Percentiles rank a stretch among this genome's conserved stretches.
Evolutionary conservation across 2,113 vertebrate species (phyloP).

Genomic region (Oxygymnocypris stewartii): DNA sequence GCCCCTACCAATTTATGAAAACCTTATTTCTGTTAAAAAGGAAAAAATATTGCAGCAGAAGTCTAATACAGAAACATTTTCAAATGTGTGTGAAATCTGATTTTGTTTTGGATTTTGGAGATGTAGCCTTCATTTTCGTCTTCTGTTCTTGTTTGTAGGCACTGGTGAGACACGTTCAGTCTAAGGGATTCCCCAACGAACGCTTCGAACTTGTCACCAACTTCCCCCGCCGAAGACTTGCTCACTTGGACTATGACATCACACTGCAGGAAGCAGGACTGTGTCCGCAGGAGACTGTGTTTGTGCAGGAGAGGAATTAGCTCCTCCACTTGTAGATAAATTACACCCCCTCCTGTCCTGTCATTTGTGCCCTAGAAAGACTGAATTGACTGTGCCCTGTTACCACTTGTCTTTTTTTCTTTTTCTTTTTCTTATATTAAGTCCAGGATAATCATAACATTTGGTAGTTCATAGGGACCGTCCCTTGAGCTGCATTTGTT

Average conservation of each 20-base stretch:
- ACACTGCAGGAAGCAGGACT: slow-evolving; percentile 97
- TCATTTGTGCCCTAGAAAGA: slow-evolving; percentile 51
- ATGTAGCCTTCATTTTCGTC: neutral
- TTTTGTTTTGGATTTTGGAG: neutral
- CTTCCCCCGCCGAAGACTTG: slow-evolving; percentile 95
- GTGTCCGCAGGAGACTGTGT: slow-evolving; percentile 99
- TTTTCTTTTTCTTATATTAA: neutral
- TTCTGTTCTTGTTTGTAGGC: slow-evolving; percentile 73
- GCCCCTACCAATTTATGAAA: neutral
- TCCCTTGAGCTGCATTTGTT: slow-evolving; percentile 31
- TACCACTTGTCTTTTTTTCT: slow-evolving; percentile 26
- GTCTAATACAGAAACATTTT: neutral
- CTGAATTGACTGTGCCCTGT: slow-evolving; percentile 26
- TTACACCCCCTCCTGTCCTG: slow-evolving; percentile 63
- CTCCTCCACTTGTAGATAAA: slow-evolving; percentile 8
- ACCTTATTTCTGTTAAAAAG: neutral
- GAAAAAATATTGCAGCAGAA: neutral
- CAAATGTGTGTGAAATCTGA: neutral
- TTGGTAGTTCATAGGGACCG: slow-evolving; percentile 16
- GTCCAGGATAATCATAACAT: slow-evolving; percentile 27
- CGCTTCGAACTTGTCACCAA: slow-evolving; percentile 99
- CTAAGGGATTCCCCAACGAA: slow-evolving; percentile 97
- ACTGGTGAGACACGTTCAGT: slow-evolving; percentile 93
- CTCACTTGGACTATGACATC: slow-evolving; percentile 99
- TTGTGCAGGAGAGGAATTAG: slow-evolving; percentile 99